Evolutionary conservation across 1,140 invertebrate genomes (phyloP), one percentile per base, ranked within the genome.

Genomic region (Akabosia matsudoensis): DNA sequence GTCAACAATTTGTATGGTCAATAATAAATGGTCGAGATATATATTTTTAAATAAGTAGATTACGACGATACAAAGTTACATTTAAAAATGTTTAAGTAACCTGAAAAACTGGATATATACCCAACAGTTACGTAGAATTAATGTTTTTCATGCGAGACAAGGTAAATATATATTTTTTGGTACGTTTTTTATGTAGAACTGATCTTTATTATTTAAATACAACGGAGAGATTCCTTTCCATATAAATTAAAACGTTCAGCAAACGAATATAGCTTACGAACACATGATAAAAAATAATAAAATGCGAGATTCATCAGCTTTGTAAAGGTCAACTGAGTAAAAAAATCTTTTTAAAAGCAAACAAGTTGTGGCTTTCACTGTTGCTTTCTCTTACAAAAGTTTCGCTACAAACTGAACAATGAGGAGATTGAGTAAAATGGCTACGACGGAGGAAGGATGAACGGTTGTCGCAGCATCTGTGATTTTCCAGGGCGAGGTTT

Each of bases 401-500:
- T 24, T 30, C n/a, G 61, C 61, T 67, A 67, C 13, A 67, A 78
- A 51, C 45, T 78, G 70, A 31, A 75, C 30, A 26, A 78, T 71
- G 73, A 73, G 28, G 13, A 79, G 31, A 75, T 79, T 74, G 34
- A 51, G 28, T 34, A 61, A 24, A 28, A 76, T 31, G 3, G 75
- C 76, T 64, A 54, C 54, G 77, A 71, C 26, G 75, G 56, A 52
- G 18, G 24, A 10, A 26, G 37, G 28, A 31, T 56, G 30, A 52
- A 74, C 30, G 24, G 1, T 56, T 37, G 37, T 28, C 51, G 45
- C 37, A 7, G 30, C 22, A n/a, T 67, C 61, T n/a, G 67, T 70
- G 54, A 76, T 75, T 28, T 33, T 30, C 64, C 72, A 76, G 4
- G 74, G 74, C 18, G 76, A 75, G 52, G 56, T 61, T 73, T 80